A percentile compares a stretch with the other conserved stretches of the same genome.
phyloP scores from a whole-genome alignment of 2,113 vertebrate genomes.

The human region DNA sequence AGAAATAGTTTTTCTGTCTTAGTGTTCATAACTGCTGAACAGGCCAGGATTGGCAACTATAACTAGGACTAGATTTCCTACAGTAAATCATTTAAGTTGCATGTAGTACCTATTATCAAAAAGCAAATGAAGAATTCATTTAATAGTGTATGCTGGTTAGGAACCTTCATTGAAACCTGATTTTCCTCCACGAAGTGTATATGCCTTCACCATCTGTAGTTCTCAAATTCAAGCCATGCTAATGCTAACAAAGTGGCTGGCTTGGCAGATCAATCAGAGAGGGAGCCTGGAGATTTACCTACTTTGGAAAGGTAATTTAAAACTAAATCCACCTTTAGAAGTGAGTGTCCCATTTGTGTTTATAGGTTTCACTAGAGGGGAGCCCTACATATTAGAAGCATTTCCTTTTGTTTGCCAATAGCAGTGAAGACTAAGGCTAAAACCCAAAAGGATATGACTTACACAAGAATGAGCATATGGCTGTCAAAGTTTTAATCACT shows the following conservation, averaged over 20 bases:
- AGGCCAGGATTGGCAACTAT: background rate
- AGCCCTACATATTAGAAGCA: constrained; percentile 18
- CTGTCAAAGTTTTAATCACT: constrained; percentile 57
- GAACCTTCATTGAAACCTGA: constrained; percentile 8
- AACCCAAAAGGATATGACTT: constrained; percentile 38
- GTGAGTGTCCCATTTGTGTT: constrained; percentile 35
- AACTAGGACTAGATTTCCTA: constrained; percentile 2
- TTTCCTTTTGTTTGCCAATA: constrained; percentile 63
- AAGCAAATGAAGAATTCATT: background rate
- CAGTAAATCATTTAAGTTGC: constrained; percentile 5
- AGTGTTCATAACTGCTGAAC: constrained; percentile 4
- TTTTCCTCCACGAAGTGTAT: constrained; percentile 27
- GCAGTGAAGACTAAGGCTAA: constrained; percentile 45
- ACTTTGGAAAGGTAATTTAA: constrained; percentile 70
- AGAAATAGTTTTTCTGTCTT: constrained; percentile 22
- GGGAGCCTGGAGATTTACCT: constrained; percentile 55
- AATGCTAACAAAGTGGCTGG: constrained; percentile 66
- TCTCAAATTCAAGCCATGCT: constrained; percentile 49
- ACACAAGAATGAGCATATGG: constrained; percentile 41
- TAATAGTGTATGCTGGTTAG: background rate
- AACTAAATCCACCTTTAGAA: constrained; percentile 65
- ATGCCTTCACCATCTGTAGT: constrained; percentile 41
- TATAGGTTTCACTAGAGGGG: constrained; percentile 29
- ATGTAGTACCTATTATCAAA: background rate
- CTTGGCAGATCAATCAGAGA: constrained; percentile 55